A percentile compares a stretch with the other conserved stretches of the same genome.
Conservation (phyloP, 2,113 vertebrate genomes). For the Reinhardtius hippoglossoides region DNA sequence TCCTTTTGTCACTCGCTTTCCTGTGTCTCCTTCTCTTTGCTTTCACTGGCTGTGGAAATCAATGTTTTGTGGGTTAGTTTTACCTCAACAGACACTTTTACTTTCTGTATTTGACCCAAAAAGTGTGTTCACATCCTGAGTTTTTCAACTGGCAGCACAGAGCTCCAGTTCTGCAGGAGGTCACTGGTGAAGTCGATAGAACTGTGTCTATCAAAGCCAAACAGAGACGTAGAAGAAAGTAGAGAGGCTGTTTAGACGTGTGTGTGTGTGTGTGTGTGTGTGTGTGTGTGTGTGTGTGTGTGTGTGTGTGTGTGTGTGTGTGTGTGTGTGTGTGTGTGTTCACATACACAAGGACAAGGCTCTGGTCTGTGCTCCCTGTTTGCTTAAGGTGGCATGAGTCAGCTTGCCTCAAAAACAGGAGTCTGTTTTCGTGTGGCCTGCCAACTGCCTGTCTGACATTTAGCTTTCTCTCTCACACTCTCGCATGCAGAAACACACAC, state of each 20-base stretch:
- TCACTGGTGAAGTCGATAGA: constrained; percentile 66
- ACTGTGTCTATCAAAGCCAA: constrained; percentile 56
- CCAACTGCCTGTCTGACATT: constrained; percentile 76
- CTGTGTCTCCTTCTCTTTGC: constrained; percentile 14
- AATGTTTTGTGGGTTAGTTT: constrained; percentile 66
- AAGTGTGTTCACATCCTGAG: constrained; percentile 34
- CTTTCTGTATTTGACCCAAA: constrained; percentile 44
- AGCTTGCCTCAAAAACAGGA: constrained; percentile 76
- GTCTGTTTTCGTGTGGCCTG: constrained; percentile 74
- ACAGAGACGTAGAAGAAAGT: constrained; percentile 58
- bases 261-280: constrained; percentile 41
- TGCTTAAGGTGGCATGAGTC: constrained; percentile 82
- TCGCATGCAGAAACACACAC: constrained; percentile 10
- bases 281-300: constrained; percentile 42
- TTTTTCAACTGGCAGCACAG: constrained; percentile 32
- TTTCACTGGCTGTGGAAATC: constrained; percentile 57
- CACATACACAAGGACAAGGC: constrained; percentile 72
- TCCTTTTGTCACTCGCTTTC: constrained; percentile 34
- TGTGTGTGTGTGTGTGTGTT: constrained; percentile 30
- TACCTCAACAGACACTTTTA: constrained; percentile 37
- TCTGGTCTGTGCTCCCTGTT: constrained; percentile 80
- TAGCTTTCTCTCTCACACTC: constrained; percentile 44
- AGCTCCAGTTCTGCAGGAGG: constrained; percentile 49
- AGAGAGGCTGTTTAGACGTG: constrained; percentile 66
- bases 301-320: constrained; percentile 40